A percentile compares a stretch with the other conserved stretches of the same genome.
Evolutionary conservation across 1,140 invertebrate genomes (phyloP).

Genomic region (Lepidotrigona ventralis): DNA sequence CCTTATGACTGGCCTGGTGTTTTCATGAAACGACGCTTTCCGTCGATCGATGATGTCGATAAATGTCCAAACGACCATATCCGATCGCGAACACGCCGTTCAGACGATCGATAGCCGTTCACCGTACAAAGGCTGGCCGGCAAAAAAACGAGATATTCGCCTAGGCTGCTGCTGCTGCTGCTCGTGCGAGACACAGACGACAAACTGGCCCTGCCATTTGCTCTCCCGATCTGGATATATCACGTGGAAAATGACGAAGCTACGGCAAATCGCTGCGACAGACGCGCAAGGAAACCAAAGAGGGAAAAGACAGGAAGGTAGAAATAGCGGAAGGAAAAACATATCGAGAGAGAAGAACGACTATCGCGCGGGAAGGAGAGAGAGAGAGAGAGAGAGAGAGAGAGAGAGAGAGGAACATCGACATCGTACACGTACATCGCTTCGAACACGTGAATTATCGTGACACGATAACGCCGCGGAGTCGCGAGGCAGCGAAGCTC

Average conservation of each 20-base stretch:
- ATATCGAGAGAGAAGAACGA: too few species aligned
- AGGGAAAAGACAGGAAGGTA: too few species aligned
- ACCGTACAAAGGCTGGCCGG: background rate
- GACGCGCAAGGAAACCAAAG: background rate
- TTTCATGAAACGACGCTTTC: slow-evolving; percentile 46
- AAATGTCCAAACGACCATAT: slow-evolving; percentile 37
- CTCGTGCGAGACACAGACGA: background rate
- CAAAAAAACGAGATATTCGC: slow-evolving; percentile 36
- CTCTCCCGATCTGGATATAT: slow-evolving; percentile 22
- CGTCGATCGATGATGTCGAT: slow-evolving; percentile 11
- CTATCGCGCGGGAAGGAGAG: background rate
- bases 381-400: too few species aligned
- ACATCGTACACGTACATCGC: background rate
- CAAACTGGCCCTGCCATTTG: slow-evolving; percentile 20
- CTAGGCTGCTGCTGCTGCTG: background rate
- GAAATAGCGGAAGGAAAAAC: background rate
- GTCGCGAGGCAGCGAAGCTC: background rate
- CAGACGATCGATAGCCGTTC: slow-evolving; percentile 26
- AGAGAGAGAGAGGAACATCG: too few species aligned
- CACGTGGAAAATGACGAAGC: slow-evolving; percentile 28
- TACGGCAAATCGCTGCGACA: background rate
- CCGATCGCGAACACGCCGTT: slow-evolving; percentile 29
- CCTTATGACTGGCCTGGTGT: slow-evolving; percentile 47
- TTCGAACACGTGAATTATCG: slow-evolving; percentile 20
- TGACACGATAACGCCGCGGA: background rate